Evolutionary conservation across 2,113 vertebrate genomes (phyloP), one percentile per base, ranked within the genome.

Genomic region (Taxidea taxus): DNA sequence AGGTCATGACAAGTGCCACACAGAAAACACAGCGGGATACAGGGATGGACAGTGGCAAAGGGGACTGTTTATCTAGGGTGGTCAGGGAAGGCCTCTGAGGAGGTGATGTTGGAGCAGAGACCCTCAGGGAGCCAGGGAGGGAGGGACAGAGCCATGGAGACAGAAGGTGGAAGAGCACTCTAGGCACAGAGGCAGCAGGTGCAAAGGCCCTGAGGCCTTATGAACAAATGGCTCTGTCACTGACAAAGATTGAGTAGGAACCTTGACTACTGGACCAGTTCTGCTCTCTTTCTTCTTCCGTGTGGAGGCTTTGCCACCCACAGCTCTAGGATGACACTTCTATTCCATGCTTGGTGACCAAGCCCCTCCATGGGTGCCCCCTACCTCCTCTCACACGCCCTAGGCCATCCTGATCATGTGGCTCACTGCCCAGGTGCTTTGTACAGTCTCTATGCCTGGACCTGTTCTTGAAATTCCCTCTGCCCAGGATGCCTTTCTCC

Each of bases 371-470:
- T 7, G 44, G 37, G 21, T 51, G 44, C 3, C 44, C 7, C 56
- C n/a, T 47, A 18, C 7, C 51, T 66, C 44, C 16, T 34, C 27
- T 44, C 23, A 27, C 37, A 39, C 20, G 5, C 15, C 25, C 39
- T 18, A 6, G 25, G 6, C 84, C 83, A 15, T 51, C 58, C 49
- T 1, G 2, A 13, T 18, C 2, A 5, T 12, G 68, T 0, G 31
- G 58, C 68, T 47, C 37, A 1, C 66, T 72, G 4, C 66, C 27
- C 15, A 20, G 2, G 14, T 3, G 31, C 16, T 2, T 23, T 3
- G 6, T 16, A 21, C 54, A 9, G 47, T 39, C 34, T 49, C 58
- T 42, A 0, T 37, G 25, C 49, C 39, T 11, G 23, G 25, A 15
- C 39, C 47, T 9, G 29, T 27, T 56, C 49, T 34, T 0, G 1